Conservation (phyloP, 2,797 vertebrate species). For the Coranthus polyacanthus region DNA sequence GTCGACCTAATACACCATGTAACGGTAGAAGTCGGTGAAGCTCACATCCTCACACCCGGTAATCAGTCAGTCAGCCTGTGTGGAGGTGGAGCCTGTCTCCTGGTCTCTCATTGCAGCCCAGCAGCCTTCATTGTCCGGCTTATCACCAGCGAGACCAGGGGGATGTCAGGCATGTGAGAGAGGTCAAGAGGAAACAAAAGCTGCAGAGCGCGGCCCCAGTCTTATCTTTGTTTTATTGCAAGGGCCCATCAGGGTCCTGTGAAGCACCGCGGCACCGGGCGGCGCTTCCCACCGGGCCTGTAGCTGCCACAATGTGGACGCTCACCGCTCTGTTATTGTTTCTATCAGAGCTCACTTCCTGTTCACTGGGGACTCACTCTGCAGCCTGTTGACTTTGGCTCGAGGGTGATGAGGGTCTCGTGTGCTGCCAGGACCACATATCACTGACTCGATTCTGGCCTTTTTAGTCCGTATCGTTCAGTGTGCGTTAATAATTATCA, state of each 20-base stretch:
- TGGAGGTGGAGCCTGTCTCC: constrained; percentile 40
- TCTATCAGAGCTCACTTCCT: constrained; percentile 73
- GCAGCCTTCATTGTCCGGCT: constrained; percentile 67
- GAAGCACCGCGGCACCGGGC: constrained; percentile 27
- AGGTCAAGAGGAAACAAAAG: constrained; percentile 72
- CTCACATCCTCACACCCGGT: constrained; percentile 13
- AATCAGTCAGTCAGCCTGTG: constrained; percentile 50
- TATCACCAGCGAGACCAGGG: constrained; percentile 61
- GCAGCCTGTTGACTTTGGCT: constrained; percentile 75
- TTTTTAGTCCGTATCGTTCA: constrained; percentile 16
- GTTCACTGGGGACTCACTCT: constrained; percentile 47
- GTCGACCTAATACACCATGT: too few relatives aligned
- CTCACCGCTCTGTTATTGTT: constrained; percentile 69
- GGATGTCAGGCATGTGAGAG: constrained; percentile 53
- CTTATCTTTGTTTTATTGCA: constrained; percentile 76
- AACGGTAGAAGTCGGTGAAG: too few relatives aligned
- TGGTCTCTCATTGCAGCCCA: constrained; percentile 51
- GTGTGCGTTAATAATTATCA: neutral
- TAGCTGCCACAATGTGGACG: constrained; percentile 44
- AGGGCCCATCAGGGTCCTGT: constrained; percentile 51
- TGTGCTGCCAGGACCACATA: constrained; percentile 8
- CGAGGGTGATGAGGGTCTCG: constrained; percentile 47
- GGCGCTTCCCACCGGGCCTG: constrained; percentile 40
- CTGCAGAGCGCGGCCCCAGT: constrained; percentile 35
- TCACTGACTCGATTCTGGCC: too few relatives aligned